Base-by-base conservation (phyloP, 2,113 vertebrate genomes). In the Kryptolebias marmoratus region DNA sequence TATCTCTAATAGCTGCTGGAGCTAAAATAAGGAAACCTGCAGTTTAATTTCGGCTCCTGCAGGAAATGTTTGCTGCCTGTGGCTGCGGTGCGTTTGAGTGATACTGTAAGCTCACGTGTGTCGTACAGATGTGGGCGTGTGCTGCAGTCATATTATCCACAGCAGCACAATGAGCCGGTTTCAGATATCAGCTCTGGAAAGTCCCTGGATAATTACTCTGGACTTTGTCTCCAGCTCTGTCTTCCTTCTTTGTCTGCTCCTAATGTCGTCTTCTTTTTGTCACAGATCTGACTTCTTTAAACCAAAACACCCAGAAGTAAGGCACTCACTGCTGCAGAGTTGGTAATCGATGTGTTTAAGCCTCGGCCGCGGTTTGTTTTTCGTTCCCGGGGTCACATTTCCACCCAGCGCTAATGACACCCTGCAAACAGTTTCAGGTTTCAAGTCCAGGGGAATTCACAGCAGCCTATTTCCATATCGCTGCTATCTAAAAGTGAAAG, bases 171-270 rank as follows among this genome's bases (percentile, higher is more conserved):
- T 90, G 88, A 91, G 83, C 75, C 73, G 78, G 91, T 93, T 91
- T 94, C 89, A 90, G 75, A 89, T 93, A 89, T 91, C 91, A 89
- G 76, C 87, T 74, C 75, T 92, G 87, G 91, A 91, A 92, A 90
- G 88, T 87, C 90, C 90, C 88, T 79, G 91, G 90, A 94, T 93
- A 94, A 92, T 94, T 90, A 81, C 79, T 69, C 85, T 85, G 85
- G 87, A 89, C 87, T 82, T 73, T 81, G 64, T 79, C 80, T 86
- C 55, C 6, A 3, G 69, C 54, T 71, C 8, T 72, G 71, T 76
- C 64, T 64, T 67, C 79, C 54, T 73, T 71, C 52, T 54, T 64
- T 58, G 62, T 58, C 74, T 69, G 49, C 48, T 47, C 68, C 11
- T 44, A 16, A 31, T 18, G 2, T 11, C 53, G 32, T 18, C 22